Conservation (phyloP, 2,888 invertebrate genomes). For the Phoenoteleia sp. region DNA sequence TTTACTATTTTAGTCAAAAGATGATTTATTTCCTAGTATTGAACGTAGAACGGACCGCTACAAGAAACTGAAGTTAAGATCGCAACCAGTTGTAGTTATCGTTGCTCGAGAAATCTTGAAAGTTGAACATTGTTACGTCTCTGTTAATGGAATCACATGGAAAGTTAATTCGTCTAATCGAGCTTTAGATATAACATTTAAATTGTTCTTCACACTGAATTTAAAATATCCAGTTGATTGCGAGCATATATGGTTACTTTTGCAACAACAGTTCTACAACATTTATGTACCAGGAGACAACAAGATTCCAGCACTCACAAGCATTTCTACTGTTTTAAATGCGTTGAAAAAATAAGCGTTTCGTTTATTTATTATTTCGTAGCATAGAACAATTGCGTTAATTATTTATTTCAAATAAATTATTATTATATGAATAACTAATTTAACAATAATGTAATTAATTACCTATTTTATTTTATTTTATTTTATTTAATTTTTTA, state of each 20-base stretch:
- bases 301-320: constrained; percentile 25
- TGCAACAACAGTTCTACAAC: constrained; percentile 23
- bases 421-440: no score
- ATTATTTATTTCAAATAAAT: no score
- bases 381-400: no score
- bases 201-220: constrained; percentile 22
- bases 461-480: no score
- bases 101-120: background rate
- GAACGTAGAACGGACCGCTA: constrained; percentile 2
- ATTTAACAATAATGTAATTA: no score
- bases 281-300: constrained; percentile 5
- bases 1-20: constrained; percentile 9
- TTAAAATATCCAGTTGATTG: constrained; percentile 30
- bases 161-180: background rate
- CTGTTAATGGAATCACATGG: constrained; percentile 1
- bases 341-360: background rate
- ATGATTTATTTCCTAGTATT: background rate
- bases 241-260: constrained; percentile 35
- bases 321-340: background rate
- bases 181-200: constrained; percentile 27
- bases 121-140: constrained; percentile 9
- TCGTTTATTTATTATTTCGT: background rate
- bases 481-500: no score
- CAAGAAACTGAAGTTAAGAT: background rate
- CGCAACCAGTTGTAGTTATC: constrained; percentile 12